A percentile compares a stretch with the other conserved stretches of the same genome.
Evolutionary conservation across 2,888 invertebrate genomes (phyloP).

Genomic region (Stenolophus ochropezus): DNA sequence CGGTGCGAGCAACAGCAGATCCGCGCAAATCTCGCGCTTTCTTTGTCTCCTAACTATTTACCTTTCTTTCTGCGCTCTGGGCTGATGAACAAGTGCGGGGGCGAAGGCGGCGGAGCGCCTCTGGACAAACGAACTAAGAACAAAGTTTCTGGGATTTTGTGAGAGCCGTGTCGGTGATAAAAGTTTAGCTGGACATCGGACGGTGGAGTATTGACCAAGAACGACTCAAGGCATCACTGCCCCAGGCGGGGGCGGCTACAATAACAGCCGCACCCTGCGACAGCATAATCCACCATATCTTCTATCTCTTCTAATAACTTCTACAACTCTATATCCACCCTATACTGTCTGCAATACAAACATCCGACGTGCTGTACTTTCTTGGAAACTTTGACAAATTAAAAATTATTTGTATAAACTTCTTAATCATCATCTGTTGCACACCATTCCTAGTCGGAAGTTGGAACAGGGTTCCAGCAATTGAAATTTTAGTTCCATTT

Average conservation of each 20-base stretch:
- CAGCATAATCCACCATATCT: slow-evolving; percentile 23
- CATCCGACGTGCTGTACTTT: too few species aligned
- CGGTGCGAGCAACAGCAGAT: slow-evolving; percentile 27
- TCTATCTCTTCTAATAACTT: too few species aligned
- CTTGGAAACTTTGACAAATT: too few species aligned
- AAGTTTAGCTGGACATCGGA: slow-evolving; percentile 66
- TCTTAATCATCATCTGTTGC: too few species aligned
- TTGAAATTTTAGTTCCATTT: too few species aligned
- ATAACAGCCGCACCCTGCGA: slow-evolving; percentile 41
- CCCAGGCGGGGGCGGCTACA: slow-evolving; percentile 11
- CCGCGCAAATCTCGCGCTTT: slow-evolving; percentile 49
- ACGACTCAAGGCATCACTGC: slow-evolving; percentile 36
- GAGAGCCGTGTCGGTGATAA: slow-evolving; percentile 64
- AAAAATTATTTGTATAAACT: too few species aligned
- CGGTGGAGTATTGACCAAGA: slow-evolving; percentile 64
- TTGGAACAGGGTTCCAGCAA: too few species aligned
- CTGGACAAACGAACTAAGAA: slow-evolving; percentile 69
- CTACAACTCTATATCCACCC: too few species aligned
- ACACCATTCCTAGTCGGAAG: too few species aligned
- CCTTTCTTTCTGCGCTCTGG: slow-evolving; percentile 66
- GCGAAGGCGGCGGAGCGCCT: slow-evolving; percentile 57
- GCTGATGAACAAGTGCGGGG: slow-evolving; percentile 45
- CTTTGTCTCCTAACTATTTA: slow-evolving; percentile 66
- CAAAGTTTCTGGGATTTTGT: slow-evolving; percentile 68
- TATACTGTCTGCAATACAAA: too few species aligned